A percentile compares a stretch with the other conserved stretches of the same genome.
These are phyloP conservation scores for Calidris pugnax DNA, from an alignment of 2,113 vertebrate species.

Conservation along the genomic window DNA sequence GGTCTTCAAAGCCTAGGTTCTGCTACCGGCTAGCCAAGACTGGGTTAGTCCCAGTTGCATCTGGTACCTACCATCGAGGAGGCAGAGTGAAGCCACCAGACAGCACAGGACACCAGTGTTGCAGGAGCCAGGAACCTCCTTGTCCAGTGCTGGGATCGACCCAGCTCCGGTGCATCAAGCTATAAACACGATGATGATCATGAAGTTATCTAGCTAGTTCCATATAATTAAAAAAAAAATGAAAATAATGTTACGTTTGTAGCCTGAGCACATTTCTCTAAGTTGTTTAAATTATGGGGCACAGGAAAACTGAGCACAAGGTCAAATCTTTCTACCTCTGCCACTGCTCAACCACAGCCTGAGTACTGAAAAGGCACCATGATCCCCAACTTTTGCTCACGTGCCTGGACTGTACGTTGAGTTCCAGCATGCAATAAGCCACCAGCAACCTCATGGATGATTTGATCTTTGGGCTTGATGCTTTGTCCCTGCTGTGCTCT, in stretches of 20 bases:
- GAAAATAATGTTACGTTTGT: neutral
- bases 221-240: neutral
- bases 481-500: neutral
- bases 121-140: neutral
- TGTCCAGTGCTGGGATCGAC: neutral
- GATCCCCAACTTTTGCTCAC: neutral
- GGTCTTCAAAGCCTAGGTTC: neutral
- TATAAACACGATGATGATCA: neutral
- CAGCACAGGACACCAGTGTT: neutral
- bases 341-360: neutral
- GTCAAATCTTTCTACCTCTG: neutral
- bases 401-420: neutral
- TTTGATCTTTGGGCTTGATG: neutral
- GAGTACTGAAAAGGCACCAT: fast-evolving
- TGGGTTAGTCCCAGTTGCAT: neutral
- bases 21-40: neutral
- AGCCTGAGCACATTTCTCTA: fast-evolving
- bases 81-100: neutral
- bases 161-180: neutral
- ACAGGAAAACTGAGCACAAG: neutral
- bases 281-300: neutral
- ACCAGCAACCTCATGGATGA: neutral
- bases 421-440: neutral
- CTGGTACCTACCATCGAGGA: neutral
- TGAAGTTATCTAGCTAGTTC: neutral